Percentiles rank a stretch among this genome's conserved stretches.
These are phyloP conservation scores for Cyclopterus lumpus DNA, from an alignment of 2,797 vertebrate genomes.

Conservation along the genomic window DNA sequence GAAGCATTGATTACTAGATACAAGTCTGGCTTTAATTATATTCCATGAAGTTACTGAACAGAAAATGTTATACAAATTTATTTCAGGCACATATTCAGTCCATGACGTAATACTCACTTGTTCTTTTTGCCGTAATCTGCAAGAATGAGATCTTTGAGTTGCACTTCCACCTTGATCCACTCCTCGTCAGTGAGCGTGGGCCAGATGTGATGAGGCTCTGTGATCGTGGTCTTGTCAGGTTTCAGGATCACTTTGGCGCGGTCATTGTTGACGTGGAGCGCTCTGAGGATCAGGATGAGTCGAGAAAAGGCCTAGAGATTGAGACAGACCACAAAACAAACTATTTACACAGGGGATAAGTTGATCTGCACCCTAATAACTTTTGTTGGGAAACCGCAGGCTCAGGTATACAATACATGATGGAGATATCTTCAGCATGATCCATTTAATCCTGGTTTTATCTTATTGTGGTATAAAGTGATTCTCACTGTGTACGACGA, in stretches of 20 bases:
- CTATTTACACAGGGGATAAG: slow-evolving; percentile 39
- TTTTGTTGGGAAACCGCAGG: not conserved
- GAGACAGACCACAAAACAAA: slow-evolving; percentile 27
- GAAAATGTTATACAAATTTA: not conserved
- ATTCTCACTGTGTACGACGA: slow-evolving; percentile 96
- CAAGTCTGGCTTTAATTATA: not conserved
- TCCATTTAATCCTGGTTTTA: not conserved
- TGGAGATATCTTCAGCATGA: not conserved
- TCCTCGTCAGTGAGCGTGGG: slow-evolving; percentile 98
- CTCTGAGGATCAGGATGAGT: slow-evolving; percentile 97
- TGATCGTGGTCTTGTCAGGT: slow-evolving; percentile 98
- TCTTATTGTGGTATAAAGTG: not conserved
- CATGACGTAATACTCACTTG: slow-evolving; percentile 87
- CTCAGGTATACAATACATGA: not conserved
- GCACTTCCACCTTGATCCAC: slow-evolving; percentile 99
- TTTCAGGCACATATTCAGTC: not conserved
- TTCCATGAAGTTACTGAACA: not conserved
- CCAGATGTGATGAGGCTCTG: slow-evolving; percentile 99
- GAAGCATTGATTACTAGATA: slow-evolving; percentile 3
- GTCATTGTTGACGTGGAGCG: slow-evolving; percentile 97
- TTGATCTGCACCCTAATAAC: not conserved
- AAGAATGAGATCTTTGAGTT: slow-evolving; percentile 98
- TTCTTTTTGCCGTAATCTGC: slow-evolving; percentile 99
- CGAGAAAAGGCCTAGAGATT: slow-evolving; percentile 95
- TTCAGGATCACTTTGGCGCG: slow-evolving; percentile 99